Base-by-base conservation (phyloP, 1,140 invertebrate genomes). In the Drosophila kohkoa region DNA sequence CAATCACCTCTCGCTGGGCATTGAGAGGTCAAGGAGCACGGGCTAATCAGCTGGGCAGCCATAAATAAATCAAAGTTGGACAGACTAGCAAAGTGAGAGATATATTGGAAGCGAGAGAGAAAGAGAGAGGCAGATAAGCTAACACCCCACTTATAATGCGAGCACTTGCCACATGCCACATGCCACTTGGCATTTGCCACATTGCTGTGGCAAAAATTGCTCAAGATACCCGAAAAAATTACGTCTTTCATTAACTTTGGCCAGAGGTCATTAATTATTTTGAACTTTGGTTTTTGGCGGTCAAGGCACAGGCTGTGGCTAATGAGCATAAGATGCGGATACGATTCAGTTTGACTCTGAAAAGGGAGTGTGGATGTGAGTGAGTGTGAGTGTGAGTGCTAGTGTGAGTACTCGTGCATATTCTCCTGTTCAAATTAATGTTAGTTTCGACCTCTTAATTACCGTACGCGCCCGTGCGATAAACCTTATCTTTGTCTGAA, bases 201-300 rank as follows among this genome's bases (percentile, higher is more conserved):
- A 25, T 55, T 30, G 38, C 41, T 13, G 15, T 3, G 7, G 38
- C 6, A 69, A 63, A 68, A 62, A 62, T 69, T 3, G 52, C 43
- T 16, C 30, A 46, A 41, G 57, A 25, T 13, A 35, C 2, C 28
- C 63, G 41, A 43, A 78, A 81, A 89, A 89, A 89, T 89, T 89
- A 90, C 85, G 81, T 81, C 81, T 89, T 89, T 89, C 85, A 89
- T 89, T 89, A 89, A 90, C 78, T 90, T 85, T 77, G 81, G 77
- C 71, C 68, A 81, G 66, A 89, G 85, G 85, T 89, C 85, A 89
- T 89, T 89, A 89, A 89, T 89, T 89, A 89, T 81, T 89, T 89
- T 89, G 85, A 89, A 89, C 85, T 89, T 85, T 79, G 57, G 75
- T 63, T 71, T 59, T 59, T 74, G 85, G 77, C 71, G 81, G 86